Evolutionary conservation across 2,113 vertebrate genomes (phyloP), one percentile per base, ranked within the genome.

Genomic region (Enhydra lutris): DNA sequence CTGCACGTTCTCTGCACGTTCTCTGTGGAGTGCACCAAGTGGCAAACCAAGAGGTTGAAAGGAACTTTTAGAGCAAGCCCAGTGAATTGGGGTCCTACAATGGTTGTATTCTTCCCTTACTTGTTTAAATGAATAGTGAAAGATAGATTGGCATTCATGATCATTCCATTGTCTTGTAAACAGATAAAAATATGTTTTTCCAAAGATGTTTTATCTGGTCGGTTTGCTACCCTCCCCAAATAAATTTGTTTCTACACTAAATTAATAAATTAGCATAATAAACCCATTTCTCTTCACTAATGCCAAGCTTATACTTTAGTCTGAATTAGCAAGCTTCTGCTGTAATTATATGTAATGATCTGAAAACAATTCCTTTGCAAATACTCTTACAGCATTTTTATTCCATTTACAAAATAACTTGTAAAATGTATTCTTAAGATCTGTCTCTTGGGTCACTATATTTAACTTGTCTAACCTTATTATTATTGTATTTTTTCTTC

Each of bases 351-450:
- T 76, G 39, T 81, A 63, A 87, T 88, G 52, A 79, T 94, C 52
- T 89, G 67, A 93, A 96, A 93, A 74, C 13, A 94, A 31, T 74
- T 81, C 59, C 63, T 86, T 73, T 92, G 47, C 29, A 93, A 69
- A 29, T 69, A n/a, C 81, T 71, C 42, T 7, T 47, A 69, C 2
- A 83, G 61, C 17, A 5, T 63, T 88, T 83, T 85, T 74, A 31
- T 96, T 94, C 85, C 29, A 91, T 93, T 95, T 97, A 59, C 13
- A 97, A 86, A 96, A 94, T 86, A 78, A 89, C 50, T 95, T 93
- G 12, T 89, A 8, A 95, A 94, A 91, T 50, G 85, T 55, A 89
- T 76, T 26, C 45, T 74, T 87, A 94, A 69, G 39, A 63, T 92
- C 55, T 61, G 92, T 89, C 90, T 97, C 94, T 94, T 85, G 85